phyloP scores from a whole-genome alignment of 2,797 vertebrate species.

The Arvicola amphibius region DNA sequence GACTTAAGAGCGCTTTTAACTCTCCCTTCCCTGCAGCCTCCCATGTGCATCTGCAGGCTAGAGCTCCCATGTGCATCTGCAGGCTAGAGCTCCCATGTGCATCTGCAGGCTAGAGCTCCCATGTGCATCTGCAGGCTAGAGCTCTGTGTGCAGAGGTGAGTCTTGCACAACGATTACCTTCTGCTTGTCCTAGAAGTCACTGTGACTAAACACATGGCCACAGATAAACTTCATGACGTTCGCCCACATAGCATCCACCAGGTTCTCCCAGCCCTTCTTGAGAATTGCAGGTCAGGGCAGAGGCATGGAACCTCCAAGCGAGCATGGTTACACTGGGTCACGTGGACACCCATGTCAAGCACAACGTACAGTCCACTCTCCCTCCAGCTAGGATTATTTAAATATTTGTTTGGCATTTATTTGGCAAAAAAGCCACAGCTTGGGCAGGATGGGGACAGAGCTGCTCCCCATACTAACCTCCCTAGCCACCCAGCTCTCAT shows the following conservation, averaged over 20 bases:
- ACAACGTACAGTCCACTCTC: not conserved
- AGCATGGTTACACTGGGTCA: no score
- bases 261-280: not conserved
- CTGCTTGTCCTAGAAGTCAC: not conserved
- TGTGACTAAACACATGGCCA: not conserved
- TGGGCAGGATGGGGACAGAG: not conserved
- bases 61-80: fast-evolving
- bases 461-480: not conserved
- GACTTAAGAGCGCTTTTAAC: not conserved
- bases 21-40: not conserved
- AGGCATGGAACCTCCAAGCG: not conserved
- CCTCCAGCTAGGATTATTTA: not conserved
- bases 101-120: not conserved
- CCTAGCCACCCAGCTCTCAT: not conserved
- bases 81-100: not conserved
- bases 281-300: fast-evolving
- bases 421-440: not conserved
- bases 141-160: not conserved
- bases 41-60: no score
- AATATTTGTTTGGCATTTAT: conserved; percentile 6
- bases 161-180: not conserved
- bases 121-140: not conserved
- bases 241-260: not conserved
- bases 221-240: not conserved
- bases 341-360: not conserved